Base-by-base conservation (phyloP, 2,888 invertebrate species). In the Eubasilissa splendida region DNA sequence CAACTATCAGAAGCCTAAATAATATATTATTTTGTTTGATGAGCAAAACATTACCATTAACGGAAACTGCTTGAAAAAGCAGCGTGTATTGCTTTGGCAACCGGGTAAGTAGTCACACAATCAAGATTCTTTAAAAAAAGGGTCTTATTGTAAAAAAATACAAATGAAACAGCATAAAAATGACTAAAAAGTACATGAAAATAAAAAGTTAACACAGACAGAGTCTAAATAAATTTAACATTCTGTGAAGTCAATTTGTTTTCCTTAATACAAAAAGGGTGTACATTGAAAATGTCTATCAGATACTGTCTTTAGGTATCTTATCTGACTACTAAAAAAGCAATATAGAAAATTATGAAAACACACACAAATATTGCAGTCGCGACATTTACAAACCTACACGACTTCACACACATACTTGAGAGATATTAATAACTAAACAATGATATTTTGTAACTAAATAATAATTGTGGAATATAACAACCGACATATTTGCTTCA, bases 401-500 rank as follows among this genome's bases (percentile, higher is more conserved):
- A 42, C 12, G 42, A 14, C 52, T 9, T 68, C 70, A 59, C 77
- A 9, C 70, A 77, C 42, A 76, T 53, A 68, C 66, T 70, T 68
- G 33, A 59, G 70, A n/a, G 60, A 60, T 33, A 65, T 65, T 65
- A 65, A 50, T 33, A 73, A 76, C 65, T 54, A 65, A 76, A 76
- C 76, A 79, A 79, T 75, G 63, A 75, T 79, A 42, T 52, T 22
- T 50, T 66, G 68, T 59, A 79, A 79, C 74, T 80, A 80, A 76
- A 76, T 66, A 42, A 77, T 66, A 58, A 76, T 68, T 76, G 71
- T 79, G 76, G 68, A 74, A 79, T 75, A 79, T 65, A 80, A 80
- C 80, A 80, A 80, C 80, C 80, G 22, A 80, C 59, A 58, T 63
- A 78, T 58, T 80, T 76, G 52, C 52, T 80, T 80, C 70, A 79